Percentiles rank a stretch among this genome's conserved stretches.
Evolutionary conservation across 2,888 invertebrate species (phyloP).

Genomic region (Himalopsyche kuldschensis): DNA sequence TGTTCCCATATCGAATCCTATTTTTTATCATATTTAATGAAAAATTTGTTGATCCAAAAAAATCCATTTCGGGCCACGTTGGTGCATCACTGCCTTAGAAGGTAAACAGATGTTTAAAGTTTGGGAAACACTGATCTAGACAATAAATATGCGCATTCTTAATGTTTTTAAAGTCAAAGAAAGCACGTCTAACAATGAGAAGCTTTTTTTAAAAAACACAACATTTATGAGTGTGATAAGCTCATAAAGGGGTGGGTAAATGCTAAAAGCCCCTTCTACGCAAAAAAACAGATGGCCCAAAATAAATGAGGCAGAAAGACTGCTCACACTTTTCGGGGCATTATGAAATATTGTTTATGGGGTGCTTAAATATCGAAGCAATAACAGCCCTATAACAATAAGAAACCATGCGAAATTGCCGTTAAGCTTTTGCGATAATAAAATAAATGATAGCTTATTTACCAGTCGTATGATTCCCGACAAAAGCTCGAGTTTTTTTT

Average conservation of each 20-base stretch:
- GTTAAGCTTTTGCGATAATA: neutral
- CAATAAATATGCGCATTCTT: too few species aligned
- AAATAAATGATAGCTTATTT: neutral
- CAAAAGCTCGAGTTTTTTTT: too few species aligned
- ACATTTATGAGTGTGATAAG: neutral
- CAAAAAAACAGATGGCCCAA: slow-evolving; percentile 22
- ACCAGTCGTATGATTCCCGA: neutral
- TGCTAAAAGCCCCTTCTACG: neutral
- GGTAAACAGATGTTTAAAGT: too few species aligned
- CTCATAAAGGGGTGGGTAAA: neutral
- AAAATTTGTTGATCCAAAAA: too few species aligned
- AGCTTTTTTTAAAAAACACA: neutral
- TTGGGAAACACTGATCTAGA: too few species aligned
- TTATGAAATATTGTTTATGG: neutral
- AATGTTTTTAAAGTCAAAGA: too few species aligned
- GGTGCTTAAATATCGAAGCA: neutral
- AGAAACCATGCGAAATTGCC: neutral
- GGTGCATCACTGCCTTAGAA: too few species aligned
- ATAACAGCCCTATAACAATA: neutral
- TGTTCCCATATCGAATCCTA: too few species aligned
- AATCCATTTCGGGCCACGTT: too few species aligned
- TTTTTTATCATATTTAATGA: too few species aligned
- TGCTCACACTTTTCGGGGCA: slow-evolving; percentile 12
- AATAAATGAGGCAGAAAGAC: slow-evolving; percentile 24
- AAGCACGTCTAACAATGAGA: too few species aligned